Evolutionary conservation across 1,140 invertebrate genomes (phyloP).

Genomic region (Formica exsecta): DNA sequence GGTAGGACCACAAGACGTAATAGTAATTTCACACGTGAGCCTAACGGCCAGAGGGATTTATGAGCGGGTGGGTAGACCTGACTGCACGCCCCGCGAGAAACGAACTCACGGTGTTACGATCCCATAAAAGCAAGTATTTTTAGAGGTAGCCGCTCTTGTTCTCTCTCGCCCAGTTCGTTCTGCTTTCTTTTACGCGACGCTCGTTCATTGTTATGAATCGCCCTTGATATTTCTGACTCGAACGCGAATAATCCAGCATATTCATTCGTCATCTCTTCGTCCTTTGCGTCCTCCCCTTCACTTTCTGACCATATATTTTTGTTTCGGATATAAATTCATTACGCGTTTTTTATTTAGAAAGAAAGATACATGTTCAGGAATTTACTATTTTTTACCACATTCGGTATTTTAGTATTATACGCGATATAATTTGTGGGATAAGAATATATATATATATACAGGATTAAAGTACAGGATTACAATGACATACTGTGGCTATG

Average conservation of each 20-base stretch:
- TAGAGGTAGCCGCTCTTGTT: constrained; percentile 69
- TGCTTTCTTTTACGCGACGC: constrained; percentile 51
- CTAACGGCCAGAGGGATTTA: constrained; percentile 70
- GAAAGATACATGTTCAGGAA: neutral
- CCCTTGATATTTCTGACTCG: constrained; percentile 32
- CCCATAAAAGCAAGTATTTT: constrained; percentile 82
- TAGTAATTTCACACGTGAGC: constrained; percentile 74
- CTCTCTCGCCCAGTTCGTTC: constrained; percentile 22
- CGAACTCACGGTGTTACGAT: constrained; percentile 76
- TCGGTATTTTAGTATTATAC: neutral
- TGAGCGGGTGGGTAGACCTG: constrained; percentile 52
- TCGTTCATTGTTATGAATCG: constrained; percentile 61
- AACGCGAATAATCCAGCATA: neutral
- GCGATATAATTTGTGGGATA: neutral
- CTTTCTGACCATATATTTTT: neutral
- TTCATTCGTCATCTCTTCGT: constrained; percentile 9
- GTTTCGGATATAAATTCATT: constrained; percentile 19
- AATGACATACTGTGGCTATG: constrained; percentile 6
- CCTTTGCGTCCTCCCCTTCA: neutral
- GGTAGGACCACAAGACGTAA: constrained; percentile 64
- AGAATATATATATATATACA: neutral
- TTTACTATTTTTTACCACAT: neutral
- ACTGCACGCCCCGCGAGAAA: constrained; percentile 40
- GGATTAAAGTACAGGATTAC: constrained; percentile 16
- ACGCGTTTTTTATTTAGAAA: neutral